Base-by-base conservation (phyloP, 2,797 vertebrate species). In the Phaenicophaeus curvirostris region DNA sequence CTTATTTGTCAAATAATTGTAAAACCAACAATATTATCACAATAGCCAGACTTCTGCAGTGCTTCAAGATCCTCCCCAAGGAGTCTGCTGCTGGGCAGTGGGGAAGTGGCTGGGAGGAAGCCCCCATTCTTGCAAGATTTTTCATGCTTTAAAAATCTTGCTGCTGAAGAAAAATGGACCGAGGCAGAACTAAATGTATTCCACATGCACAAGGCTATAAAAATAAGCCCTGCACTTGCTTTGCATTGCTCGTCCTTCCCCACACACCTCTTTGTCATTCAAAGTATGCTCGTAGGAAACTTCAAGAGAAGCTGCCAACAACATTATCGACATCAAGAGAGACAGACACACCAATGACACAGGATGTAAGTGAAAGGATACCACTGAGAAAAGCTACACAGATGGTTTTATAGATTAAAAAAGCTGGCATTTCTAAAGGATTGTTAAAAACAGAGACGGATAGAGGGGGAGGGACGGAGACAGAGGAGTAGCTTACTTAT, bases 381-480 rank as follows among this genome's bases (percentile, higher is more conserved):
- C 74, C n/a, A 65, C 83, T 71, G 87, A 93, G 87, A 94, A 86
- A 93, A 94, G 59, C 79, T 84, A 86, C 46, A 80, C 77, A 93
- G 80, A 90, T 94, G 83, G 87, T 88, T 95, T 84, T 86, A 62
- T 44, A 90, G 89, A 90, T 86, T 86, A 90, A 94, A 94, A 94
- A 94, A 67, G 3, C 42, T 91, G 71, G 37, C 80, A 89, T 94
- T 94, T 94, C 71, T 95, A 88, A 90, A 95, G 65, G 18, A 42
- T 71, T 85, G 86, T 85, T 89, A 69, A 89, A 90, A 91, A 50
- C 55, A 79, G 91, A 89, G 21, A 75, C 21, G 89, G 44, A 85
- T 35, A 91, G 74, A 93, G 42, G 42, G 23, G 50, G 87, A 87
- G 89, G 79, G 41, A 18, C 61, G 13, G 77, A 54, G 37, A 93